A percentile compares a stretch with the other conserved stretches of the same genome.
Conservation (phyloP, 2,888 invertebrate genomes). For the Yponomeuta malinellus region DNA sequence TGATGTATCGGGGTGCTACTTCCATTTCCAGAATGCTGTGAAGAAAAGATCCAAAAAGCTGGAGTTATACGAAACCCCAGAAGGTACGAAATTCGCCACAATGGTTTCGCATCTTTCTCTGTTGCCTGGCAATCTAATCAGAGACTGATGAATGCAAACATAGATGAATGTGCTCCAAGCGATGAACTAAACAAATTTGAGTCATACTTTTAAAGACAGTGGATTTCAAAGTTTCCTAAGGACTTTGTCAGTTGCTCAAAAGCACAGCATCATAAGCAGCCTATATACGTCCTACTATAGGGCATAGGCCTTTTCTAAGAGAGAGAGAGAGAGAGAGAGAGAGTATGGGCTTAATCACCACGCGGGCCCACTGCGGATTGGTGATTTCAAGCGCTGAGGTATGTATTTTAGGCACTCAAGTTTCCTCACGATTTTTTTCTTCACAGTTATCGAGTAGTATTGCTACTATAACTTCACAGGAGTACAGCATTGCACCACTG, state of each 20-base stretch:
- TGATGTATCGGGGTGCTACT: conserved; percentile 8
- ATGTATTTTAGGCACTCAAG: too few species aligned
- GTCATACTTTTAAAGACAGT: conserved; percentile 17
- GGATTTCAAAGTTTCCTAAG: conserved; percentile 9
- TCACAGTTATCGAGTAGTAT: too few species aligned
- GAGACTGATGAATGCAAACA: not conserved
- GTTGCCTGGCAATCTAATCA: not conserved
- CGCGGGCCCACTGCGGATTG: too few species aligned
- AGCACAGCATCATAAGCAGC: not conserved
- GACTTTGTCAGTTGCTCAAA: conserved; percentile 16
- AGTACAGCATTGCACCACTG: conserved; percentile 11
- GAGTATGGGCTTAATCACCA: too few species aligned
- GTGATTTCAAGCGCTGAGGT: too few species aligned
- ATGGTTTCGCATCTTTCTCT: not conserved
- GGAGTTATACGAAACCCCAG: not conserved
- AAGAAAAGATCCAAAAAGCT: not conserved
- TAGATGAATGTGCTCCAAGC: conserved; percentile 4
- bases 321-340: too few species aligned
- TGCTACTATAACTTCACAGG: too few species aligned
- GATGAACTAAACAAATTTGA: conserved; percentile 16
- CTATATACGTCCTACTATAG: too few species aligned
- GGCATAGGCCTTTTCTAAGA: too few species aligned
- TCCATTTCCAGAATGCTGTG: too few species aligned
- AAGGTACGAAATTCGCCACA: not conserved
- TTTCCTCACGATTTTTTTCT: too few species aligned